phyloP scores from a whole-genome alignment of 2,797 vertebrate species.

The Arrhamphus sclerolepis region DNA sequence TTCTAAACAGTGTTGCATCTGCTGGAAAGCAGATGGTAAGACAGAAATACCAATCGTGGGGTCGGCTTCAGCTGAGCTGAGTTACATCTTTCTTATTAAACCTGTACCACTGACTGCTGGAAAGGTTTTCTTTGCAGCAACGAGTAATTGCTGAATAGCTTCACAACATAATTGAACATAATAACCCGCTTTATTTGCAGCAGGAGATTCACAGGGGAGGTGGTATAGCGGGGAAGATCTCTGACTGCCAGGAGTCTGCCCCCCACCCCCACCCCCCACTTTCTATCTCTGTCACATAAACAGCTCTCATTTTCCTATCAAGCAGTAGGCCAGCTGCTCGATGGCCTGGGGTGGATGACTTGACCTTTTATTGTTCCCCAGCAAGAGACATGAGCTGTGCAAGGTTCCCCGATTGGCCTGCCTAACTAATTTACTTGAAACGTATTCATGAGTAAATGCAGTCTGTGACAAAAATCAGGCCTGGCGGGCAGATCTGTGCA shows the following conservation, averaged over 20 bases:
- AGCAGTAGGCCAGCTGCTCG: slow-evolving; percentile 45
- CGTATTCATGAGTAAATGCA: slow-evolving; percentile 52
- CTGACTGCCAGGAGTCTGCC: slow-evolving; percentile 27
- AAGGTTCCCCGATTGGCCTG: slow-evolving; percentile 36
- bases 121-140: slow-evolving; percentile 44
- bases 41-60: no score
- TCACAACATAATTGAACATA: slow-evolving; percentile 51
- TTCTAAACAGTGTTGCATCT: no score
- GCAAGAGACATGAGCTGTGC: slow-evolving; percentile 35
- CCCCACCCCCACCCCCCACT: background rate
- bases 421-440: slow-evolving; percentile 55
- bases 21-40: no score
- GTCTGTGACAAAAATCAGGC: slow-evolving; percentile 37
- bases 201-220: slow-evolving; percentile 29
- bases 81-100: background rate
- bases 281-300: slow-evolving; percentile 7
- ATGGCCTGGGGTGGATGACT: slow-evolving; percentile 46
- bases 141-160: slow-evolving; percentile 63
- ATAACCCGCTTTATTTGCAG: slow-evolving; percentile 59
- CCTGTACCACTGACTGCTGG: background rate
- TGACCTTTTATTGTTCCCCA: slow-evolving; percentile 68
- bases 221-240: slow-evolving; percentile 40
- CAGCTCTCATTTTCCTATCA: slow-evolving; percentile 31
- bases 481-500: slow-evolving; percentile 13
- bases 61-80: no score